Percentiles rank a stretch among this genome's conserved stretches.
Conservation (phyloP, 2,888 invertebrate species). For the Asteroscopus sphinx region DNA sequence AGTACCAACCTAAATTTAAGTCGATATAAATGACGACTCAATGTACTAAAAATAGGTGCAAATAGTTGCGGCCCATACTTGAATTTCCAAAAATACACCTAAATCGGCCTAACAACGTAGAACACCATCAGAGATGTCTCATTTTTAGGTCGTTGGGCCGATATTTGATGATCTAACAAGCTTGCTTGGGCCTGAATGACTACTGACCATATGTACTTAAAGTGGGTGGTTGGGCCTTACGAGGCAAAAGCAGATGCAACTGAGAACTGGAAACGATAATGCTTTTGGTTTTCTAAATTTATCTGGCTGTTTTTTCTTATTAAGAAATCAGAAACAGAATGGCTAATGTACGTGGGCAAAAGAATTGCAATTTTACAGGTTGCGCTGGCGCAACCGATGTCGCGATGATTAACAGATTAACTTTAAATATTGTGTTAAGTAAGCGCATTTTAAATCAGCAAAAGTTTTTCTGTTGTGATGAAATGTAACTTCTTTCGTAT, state of each 20-base stretch:
- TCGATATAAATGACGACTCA: too few relatives aligned
- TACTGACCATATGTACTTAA: too few relatives aligned
- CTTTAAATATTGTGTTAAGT: constrained; percentile 26
- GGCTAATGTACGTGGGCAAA: constrained; percentile 4
- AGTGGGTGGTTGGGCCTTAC: too few relatives aligned
- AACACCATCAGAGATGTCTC: too few relatives aligned
- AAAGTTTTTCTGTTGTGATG: constrained; percentile 13
- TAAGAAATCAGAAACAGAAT: constrained; percentile 20
- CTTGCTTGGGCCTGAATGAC: too few relatives aligned
- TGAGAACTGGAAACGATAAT: background rate
- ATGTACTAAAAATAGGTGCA: too few relatives aligned
- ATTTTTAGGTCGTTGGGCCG: too few relatives aligned
- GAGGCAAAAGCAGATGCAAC: background rate
- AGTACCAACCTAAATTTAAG: too few relatives aligned
- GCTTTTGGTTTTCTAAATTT: constrained; percentile 1
- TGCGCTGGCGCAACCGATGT: constrained; percentile 36
- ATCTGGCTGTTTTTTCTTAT: constrained; percentile 8
- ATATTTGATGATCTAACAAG: too few relatives aligned
- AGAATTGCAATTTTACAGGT: constrained; percentile 33
- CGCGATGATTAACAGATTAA: constrained; percentile 42
- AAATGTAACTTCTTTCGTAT: constrained; percentile 14
- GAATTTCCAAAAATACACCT: too few relatives aligned
- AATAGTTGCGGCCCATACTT: too few relatives aligned
- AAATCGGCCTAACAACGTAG: too few relatives aligned
- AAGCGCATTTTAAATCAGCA: constrained; percentile 21